Evolutionary conservation across 2,888 invertebrate species (phyloP).

Genomic region (Sipunculus nudus): DNA sequence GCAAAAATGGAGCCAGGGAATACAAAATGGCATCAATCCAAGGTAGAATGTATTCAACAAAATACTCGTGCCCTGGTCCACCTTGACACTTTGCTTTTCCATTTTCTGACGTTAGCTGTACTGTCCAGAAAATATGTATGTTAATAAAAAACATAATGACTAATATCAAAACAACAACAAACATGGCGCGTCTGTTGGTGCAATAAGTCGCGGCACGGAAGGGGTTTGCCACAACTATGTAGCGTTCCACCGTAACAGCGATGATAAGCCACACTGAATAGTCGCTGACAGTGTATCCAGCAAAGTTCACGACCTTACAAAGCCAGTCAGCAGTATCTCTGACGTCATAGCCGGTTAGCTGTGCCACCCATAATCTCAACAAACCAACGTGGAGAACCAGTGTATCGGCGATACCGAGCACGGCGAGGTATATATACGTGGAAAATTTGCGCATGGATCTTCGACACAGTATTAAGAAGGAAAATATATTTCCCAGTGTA

Average conservation of each 20-base stretch:
- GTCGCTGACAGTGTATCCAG: slow-evolving; percentile 51
- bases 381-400: slow-evolving; percentile 55
- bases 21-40: slow-evolving; percentile 59
- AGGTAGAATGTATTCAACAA: slow-evolving; percentile 50
- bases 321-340: slow-evolving; percentile 44
- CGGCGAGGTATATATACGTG: slow-evolving; percentile 55
- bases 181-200: slow-evolving; percentile 46
- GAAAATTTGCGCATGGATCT: slow-evolving; percentile 51
- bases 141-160: slow-evolving; percentile 50
- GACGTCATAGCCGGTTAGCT: slow-evolving; percentile 47
- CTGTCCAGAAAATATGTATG: slow-evolving; percentile 58
- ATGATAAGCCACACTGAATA: slow-evolving; percentile 63
- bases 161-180: slow-evolving; percentile 45
- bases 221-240: slow-evolving; percentile 58
- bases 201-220: slow-evolving; percentile 53
- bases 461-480: slow-evolving; percentile 53
- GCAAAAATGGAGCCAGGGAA: slow-evolving; percentile 55
- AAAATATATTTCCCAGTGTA: slow-evolving; percentile 56
- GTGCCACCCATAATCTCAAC: slow-evolving; percentile 53
- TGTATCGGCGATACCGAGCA: slow-evolving; percentile 52
- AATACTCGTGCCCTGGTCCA: slow-evolving; percentile 12
- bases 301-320: slow-evolving; percentile 51
- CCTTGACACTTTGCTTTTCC: slow-evolving; percentile 19
- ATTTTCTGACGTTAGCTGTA: slow-evolving; percentile 8
- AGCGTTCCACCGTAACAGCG: slow-evolving; percentile 61